These are phyloP conservation scores for Onchidella celtica DNA, from an alignment of 2,888 invertebrate genomes.

Conservation along the genomic window DNA sequence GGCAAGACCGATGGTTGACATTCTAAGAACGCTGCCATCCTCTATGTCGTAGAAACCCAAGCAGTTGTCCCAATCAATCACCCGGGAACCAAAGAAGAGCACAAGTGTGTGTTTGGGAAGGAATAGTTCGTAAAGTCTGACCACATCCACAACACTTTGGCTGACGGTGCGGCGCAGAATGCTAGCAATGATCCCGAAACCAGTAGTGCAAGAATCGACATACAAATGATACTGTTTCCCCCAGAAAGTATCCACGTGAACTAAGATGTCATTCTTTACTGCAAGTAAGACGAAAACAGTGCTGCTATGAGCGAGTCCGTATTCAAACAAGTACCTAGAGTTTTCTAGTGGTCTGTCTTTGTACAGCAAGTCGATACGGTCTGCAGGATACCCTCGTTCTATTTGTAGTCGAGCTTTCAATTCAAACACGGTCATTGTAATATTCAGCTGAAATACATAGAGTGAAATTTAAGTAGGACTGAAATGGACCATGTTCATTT, in stretches of 20 bases:
- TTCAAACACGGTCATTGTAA: conserved; percentile 64
- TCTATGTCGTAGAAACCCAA: conserved; percentile 62
- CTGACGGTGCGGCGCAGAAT: conserved; percentile 67
- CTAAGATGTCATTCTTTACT: conserved; percentile 61
- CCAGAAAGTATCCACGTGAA: conserved; percentile 75
- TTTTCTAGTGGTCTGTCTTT: conserved; percentile 67
- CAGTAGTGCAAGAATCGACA: conserved; percentile 69
- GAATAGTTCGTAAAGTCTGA: conserved; percentile 64
- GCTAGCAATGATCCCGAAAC: conserved; percentile 63
- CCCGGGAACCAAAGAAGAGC: conserved; percentile 56
- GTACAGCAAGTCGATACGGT: conserved; percentile 68
- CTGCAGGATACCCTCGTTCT: conserved; percentile 66
- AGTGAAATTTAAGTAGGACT: too few species aligned
- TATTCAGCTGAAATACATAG: conserved; percentile 36
- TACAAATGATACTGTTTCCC: conserved; percentile 68
- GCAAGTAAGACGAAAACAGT: conserved; percentile 66
- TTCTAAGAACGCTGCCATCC: conserved; percentile 60
- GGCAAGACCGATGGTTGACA: conserved; percentile 70
- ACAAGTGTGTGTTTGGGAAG: conserved; percentile 68
- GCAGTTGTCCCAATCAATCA: conserved; percentile 66
- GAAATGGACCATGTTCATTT: background rate
- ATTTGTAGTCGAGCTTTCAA: conserved; percentile 65
- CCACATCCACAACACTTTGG: conserved; percentile 60
- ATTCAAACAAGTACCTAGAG: conserved; percentile 63
- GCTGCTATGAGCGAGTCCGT: conserved; percentile 59